Evolutionary conservation across 2,113 vertebrate species (phyloP).

Genomic region (Datnioides undecimradiatus): DNA sequence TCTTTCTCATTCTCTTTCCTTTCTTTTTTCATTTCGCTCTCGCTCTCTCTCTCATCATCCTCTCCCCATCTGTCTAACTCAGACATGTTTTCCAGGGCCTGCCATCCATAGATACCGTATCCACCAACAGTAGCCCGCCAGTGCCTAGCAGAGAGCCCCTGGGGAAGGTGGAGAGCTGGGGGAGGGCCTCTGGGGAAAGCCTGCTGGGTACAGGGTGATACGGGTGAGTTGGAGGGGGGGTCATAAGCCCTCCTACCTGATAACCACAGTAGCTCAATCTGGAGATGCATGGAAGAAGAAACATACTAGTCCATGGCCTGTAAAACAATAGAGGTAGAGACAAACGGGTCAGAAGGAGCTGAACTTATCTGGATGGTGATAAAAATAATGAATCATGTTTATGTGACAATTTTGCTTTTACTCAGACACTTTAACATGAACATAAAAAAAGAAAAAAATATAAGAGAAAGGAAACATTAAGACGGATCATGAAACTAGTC

Average conservation of each 20-base stretch:
- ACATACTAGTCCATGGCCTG: slow-evolving; percentile 31
- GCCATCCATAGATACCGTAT: slow-evolving; percentile 84
- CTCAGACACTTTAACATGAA: not conserved
- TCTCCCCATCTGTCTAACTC: slow-evolving; percentile 79
- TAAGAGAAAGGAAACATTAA: not conserved
- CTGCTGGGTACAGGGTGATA: slow-evolving; percentile 78
- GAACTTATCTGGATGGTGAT: not conserved
- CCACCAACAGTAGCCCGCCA: slow-evolving; percentile 83
- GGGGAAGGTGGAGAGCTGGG: slow-evolving; percentile 56
- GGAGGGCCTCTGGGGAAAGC: slow-evolving; percentile 50
- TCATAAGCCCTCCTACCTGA: slow-evolving; percentile 46
- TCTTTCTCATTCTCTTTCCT: slow-evolving; percentile 38
- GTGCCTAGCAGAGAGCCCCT: slow-evolving; percentile 74
- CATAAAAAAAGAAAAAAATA: not conserved
- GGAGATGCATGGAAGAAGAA: slow-evolving; percentile 50
- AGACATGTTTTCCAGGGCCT: slow-evolving; percentile 80
- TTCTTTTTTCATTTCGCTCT: not conserved
- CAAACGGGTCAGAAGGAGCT: slow-evolving; percentile 2
- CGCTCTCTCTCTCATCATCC: slow-evolving; percentile 70
- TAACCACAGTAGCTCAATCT: slow-evolving; percentile 61
- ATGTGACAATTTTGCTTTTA: not conserved
- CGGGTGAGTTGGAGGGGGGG: slow-evolving; percentile 53
- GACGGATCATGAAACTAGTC: not conserved
- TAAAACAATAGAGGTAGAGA: slow-evolving; percentile 13
- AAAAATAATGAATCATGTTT: not conserved